Conservation (phyloP, 2,888 invertebrate species). For the Hypsopygia costalis region DNA sequence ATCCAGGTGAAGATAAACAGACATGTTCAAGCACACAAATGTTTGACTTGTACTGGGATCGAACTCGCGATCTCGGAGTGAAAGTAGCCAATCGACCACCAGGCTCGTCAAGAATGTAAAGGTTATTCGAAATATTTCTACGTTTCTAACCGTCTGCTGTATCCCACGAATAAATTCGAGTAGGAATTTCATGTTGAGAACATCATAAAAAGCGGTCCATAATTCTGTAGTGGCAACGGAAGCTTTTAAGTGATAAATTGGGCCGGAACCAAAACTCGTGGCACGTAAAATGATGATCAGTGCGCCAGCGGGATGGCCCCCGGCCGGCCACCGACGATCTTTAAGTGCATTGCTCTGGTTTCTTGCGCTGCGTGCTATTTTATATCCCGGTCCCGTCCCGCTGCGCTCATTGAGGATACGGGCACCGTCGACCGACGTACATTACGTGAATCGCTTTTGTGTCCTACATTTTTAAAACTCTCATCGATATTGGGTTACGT, state of each 20-base stretch:
- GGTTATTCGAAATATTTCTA: too few relatives aligned
- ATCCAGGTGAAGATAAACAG: too few relatives aligned
- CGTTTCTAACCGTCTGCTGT: too few relatives aligned
- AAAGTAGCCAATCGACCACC: too few relatives aligned
- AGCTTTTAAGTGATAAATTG: conserved; percentile 78
- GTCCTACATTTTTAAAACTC: conserved; percentile 29
- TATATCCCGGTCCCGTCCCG: conserved; percentile 15
- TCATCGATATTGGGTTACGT: conserved; percentile 18
- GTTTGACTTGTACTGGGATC: too few relatives aligned
- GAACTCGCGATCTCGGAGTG: too few relatives aligned
- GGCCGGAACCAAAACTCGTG: conserved; percentile 61
- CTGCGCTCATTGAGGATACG: conserved; percentile 21
- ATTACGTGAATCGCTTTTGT: conserved; percentile 31
- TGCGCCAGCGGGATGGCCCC: conserved; percentile 26
- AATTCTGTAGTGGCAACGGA: conserved; percentile 55
- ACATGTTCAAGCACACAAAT: too few relatives aligned
- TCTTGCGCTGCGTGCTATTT: conserved; percentile 30
- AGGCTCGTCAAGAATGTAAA: too few relatives aligned
- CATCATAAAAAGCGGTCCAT: conserved; percentile 44
- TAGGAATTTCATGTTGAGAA: conserved; percentile 35
- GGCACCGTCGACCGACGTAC: conserved; percentile 13
- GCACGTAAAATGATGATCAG: conserved; percentile 72
- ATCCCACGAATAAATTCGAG: too few relatives aligned
- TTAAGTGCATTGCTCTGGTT: conserved; percentile 65
- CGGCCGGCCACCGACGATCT: conserved; percentile 28